These are phyloP conservation scores for Troglohyphantes excavatus DNA, from an alignment of 2,888 invertebrate genomes.

Conservation along the genomic window DNA sequence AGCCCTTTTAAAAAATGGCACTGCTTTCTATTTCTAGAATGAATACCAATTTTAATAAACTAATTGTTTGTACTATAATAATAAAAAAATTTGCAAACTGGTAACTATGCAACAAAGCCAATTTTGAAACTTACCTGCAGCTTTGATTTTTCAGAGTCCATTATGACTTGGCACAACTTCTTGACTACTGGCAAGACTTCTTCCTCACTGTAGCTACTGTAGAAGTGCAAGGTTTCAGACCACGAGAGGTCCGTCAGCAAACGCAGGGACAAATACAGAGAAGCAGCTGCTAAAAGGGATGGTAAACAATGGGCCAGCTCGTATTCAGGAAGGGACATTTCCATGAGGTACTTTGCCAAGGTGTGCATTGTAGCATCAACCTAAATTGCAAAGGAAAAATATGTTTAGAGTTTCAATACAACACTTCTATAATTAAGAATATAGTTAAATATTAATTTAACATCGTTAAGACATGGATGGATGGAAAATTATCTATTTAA, in stretches of 20 bases:
- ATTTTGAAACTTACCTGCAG: slow-evolving; percentile 84
- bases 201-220: slow-evolving; percentile 88
- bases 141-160: slow-evolving; percentile 88
- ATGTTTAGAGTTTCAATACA: no score
- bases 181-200: slow-evolving; percentile 88
- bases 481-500: no score
- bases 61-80: no score
- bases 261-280: slow-evolving; percentile 88
- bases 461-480: no score
- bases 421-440: no score
- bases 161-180: slow-evolving; percentile 88
- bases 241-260: slow-evolving; percentile 84
- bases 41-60: no score
- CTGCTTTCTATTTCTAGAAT: no score
- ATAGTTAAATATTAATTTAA: no score
- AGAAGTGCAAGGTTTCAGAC: slow-evolving; percentile 89
- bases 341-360: slow-evolving; percentile 95
- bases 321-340: slow-evolving; percentile 91
- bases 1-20: no score
- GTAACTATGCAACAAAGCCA: no score
- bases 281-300: slow-evolving; percentile 91
- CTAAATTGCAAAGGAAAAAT: slow-evolving; percentile 84
- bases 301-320: slow-evolving; percentile 89
- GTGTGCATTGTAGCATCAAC: slow-evolving; percentile 88
- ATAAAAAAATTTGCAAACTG: no score